Evolutionary conservation across 2,113 vertebrate species (phyloP), one percentile per base, ranked within the genome.

Genomic region (Noctilio leporinus): DNA sequence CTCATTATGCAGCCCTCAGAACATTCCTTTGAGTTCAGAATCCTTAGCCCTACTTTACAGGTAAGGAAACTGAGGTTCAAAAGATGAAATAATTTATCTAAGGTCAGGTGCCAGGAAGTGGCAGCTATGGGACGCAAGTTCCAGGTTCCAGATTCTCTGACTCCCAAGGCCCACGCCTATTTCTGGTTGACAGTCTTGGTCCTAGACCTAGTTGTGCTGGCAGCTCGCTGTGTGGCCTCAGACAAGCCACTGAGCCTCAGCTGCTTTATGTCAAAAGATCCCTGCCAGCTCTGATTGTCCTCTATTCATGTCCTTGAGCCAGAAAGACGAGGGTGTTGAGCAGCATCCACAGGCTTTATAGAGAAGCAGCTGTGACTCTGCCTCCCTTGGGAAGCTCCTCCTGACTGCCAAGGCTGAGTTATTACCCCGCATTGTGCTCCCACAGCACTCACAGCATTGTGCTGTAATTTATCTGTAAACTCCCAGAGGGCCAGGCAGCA

Each of bases 301-400:
- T 89, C 78, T 75, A 3, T 43, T 14, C 47, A 17, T 5, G 82
- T 89, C 93, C 95, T 96, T 96, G 90, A 95, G 88, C 88, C 81
- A 33, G 40, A 69, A 85, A 84, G 75, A 90, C 7, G 26, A 87
- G 86, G 80, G 57, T 55, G 59, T 51, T 92, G 22, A 2, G 93
- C 35, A 53, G 82, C 45, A 64, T 28, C 72, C 16, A 14, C 33
- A 33, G 73, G 84, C 51, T 55, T 38, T n/a, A 47, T 16, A 11
- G 75, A 72, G 92, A 59, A 86, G 88, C 88, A 95, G 94, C 96
- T 96, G 95, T 20, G 91, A 57, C 72, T 75, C 35, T 5, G 7
- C 49, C 73, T 97, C 96, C 90, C 93, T 70, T 4, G 87, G 93
- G 96, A 89, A 82, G 94, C 35, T 73, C 45, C 30, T 91, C 91